Percentiles rank a stretch among this genome's conserved stretches.
phyloP scores from a whole-genome alignment of 2,797 vertebrate species.

The Cuculus canorus region DNA sequence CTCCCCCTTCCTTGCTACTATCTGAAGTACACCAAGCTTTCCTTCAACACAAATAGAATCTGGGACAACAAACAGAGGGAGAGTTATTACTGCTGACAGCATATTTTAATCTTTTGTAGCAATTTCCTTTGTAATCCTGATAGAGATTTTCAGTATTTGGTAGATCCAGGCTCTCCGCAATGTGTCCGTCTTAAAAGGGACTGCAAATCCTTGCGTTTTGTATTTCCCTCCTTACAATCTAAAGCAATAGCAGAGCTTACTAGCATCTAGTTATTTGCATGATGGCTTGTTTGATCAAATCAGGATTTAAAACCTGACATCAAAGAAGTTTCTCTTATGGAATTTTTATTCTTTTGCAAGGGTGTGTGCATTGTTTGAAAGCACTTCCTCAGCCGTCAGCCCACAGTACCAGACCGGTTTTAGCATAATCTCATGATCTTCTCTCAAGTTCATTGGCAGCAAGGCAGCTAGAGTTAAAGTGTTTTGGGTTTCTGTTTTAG shows the following conservation, averaged over 20 bases:
- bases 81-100: constrained; percentile 7
- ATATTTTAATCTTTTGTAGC: constrained; percentile 32
- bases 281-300: not conserved
- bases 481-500: not conserved
- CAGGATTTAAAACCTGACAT: not conserved
- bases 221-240: not conserved
- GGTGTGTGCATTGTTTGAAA: not conserved
- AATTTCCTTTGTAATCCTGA: constrained; percentile 30
- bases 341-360: not conserved
- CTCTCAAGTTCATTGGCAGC: not conserved
- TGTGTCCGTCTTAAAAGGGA: not conserved
- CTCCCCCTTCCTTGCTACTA: constrained; percentile 38
- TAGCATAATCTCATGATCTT: not conserved
- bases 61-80: constrained; percentile 2
- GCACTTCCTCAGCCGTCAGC: not conserved
- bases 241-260: not conserved
- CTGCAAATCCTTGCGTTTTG: not conserved
- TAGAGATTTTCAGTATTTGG: not conserved
- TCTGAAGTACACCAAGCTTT: constrained; percentile 23
- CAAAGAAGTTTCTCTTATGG: not conserved
- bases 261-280: not conserved
- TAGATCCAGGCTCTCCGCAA: not conserved
- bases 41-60: constrained; percentile 37
- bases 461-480: constrained; percentile 24
- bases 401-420: not conserved